Evolutionary conservation across 2,888 invertebrate genomes (phyloP).

Genomic region (Cheilosia scutellata): DNA sequence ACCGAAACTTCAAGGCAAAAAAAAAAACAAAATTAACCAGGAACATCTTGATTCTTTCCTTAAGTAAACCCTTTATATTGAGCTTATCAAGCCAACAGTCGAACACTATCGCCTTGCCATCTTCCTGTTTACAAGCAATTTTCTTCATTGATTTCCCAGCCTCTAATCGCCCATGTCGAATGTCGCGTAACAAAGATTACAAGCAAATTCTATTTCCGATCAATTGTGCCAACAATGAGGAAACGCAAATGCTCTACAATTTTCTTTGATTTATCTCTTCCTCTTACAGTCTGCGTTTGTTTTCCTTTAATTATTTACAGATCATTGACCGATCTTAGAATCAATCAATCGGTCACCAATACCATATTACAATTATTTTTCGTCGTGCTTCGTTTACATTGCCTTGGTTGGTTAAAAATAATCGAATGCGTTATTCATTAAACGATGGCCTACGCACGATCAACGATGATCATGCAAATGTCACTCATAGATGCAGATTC

Average conservation of each 20-base stretch:
- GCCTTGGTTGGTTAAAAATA: not conserved
- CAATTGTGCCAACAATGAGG: constrained; percentile 70
- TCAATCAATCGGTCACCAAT: constrained; percentile 66
- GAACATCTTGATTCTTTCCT: no score
- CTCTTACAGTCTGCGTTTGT: constrained; percentile 30
- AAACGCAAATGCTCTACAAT: constrained; percentile 64
- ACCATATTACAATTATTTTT: constrained; percentile 1
- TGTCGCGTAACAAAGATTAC: constrained; percentile 50
- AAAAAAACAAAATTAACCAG: no score
- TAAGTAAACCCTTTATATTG: no score
- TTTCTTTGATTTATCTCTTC: constrained; percentile 58
- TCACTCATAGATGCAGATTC: constrained; percentile 38
- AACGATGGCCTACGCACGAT: constrained; percentile 56
- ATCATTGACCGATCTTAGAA: constrained; percentile 72
- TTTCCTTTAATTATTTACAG: constrained; percentile 28
- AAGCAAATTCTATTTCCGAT: constrained; percentile 67
- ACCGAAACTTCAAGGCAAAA: no score
- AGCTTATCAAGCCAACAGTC: not conserved
- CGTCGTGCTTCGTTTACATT: not conserved
- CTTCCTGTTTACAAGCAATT: constrained; percentile 64
- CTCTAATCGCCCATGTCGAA: constrained; percentile 34
- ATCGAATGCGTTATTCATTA: constrained; percentile 25
- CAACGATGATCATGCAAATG: constrained; percentile 60
- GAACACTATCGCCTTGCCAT: not conserved
- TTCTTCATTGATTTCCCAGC: not conserved